phyloP scores from a whole-genome alignment of 2,113 vertebrate genomes.

The Benitochromis conjunctus region DNA sequence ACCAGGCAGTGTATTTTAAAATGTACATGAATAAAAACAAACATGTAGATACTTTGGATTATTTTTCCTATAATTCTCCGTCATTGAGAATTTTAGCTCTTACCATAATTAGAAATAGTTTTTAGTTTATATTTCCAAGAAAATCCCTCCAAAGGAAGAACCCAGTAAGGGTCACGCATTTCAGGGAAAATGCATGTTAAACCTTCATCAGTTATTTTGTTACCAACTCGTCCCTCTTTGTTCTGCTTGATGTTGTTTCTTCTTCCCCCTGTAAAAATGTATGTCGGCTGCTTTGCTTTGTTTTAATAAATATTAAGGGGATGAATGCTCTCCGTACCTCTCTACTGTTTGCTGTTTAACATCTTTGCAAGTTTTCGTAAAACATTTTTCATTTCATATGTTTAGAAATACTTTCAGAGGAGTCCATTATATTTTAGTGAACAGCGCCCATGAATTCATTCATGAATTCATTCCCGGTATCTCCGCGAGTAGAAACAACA shows the following conservation, averaged over 20 bases:
- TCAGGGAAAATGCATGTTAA: not conserved
- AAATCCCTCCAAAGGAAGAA: not conserved
- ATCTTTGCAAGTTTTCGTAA: not conserved
- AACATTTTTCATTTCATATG: not conserved
- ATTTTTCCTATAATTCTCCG: not conserved
- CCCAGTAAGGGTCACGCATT: not conserved
- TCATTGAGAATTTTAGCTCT: not conserved
- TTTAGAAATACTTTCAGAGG: not conserved
- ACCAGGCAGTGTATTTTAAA: too few species aligned
- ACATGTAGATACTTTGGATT: not conserved
- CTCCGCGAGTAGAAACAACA: not conserved
- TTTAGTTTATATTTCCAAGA: not conserved
- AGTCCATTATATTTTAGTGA: not conserved
- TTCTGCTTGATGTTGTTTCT: not conserved
- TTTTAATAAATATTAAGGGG: not conserved
- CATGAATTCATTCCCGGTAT: not conserved
- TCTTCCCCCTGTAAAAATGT: not conserved
- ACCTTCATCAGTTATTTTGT: not conserved
- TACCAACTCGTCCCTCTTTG: not conserved
- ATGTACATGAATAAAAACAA: too few species aligned
- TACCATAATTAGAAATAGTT: not conserved
- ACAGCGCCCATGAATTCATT: not conserved
- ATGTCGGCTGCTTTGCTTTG: not conserved
- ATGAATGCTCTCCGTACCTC: not conserved
- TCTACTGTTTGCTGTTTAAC: not conserved